A percentile compares a stretch with the other conserved stretches of the same genome.
phyloP scores from a whole-genome alignment of 2,113 vertebrate species.

The Hipposideros armiger region DNA sequence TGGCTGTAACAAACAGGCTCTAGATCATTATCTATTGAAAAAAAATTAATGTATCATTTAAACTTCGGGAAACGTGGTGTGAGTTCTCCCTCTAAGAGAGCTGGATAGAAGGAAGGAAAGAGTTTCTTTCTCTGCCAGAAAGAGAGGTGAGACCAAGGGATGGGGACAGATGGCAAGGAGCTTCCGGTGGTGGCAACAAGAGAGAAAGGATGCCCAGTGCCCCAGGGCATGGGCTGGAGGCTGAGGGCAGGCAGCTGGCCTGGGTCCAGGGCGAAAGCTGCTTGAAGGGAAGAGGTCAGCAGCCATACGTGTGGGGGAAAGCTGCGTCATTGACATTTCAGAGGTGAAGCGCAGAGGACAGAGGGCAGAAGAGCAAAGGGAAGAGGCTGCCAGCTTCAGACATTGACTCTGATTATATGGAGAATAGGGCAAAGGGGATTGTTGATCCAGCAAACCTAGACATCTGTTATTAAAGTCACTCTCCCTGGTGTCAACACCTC shows the following conservation, averaged over 20 bases:
- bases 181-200: slow-evolving; percentile 31
- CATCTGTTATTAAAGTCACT: slow-evolving; percentile 22
- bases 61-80: not conserved
- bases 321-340: accelerated
- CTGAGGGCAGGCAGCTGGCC: not conserved
- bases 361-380: not conserved
- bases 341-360: not conserved
- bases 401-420: not conserved
- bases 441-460: not conserved
- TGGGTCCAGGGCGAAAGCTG: not conserved
- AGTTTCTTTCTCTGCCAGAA: not conserved
- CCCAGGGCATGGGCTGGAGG: not conserved
- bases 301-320: not conserved
- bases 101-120: not conserved
- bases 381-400: not conserved
- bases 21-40: not conserved
- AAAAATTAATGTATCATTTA: not conserved
- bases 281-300: not conserved
- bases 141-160: not conserved
- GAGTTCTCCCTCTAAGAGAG: not conserved
- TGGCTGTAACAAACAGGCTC: not conserved
- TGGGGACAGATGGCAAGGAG: not conserved
- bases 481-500: not conserved
- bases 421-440: not conserved
- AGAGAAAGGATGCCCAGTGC: slow-evolving; percentile 22